These are phyloP conservation scores for Hydrolagus affinis DNA, from an alignment of 2,113 vertebrate genomes.

Conservation along the genomic window DNA sequence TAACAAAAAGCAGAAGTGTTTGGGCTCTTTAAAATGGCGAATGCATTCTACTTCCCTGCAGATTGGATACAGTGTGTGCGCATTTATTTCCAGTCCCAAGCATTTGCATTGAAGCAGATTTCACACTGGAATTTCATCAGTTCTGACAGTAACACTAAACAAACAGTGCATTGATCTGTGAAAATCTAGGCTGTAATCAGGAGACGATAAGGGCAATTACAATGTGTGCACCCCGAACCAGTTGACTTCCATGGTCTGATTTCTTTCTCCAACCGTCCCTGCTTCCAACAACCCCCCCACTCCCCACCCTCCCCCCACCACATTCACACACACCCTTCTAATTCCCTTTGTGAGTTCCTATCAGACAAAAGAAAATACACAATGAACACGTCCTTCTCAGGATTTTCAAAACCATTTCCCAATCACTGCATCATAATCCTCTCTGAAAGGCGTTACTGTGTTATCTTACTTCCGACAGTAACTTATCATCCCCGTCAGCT, in stretches of 20 bases:
- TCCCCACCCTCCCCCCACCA: background rate
- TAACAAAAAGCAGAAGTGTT: background rate
- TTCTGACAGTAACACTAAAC: conserved; percentile 1
- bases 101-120: conserved; percentile 9
- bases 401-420: background rate
- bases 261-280: background rate
- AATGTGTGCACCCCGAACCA: background rate
- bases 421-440: conserved; percentile 28
- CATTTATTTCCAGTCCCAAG: background rate
- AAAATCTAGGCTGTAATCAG: conserved; percentile 14
- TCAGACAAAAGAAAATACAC: conserved; percentile 7
- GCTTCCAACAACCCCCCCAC: too few relatives aligned
- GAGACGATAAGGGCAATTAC: conserved; percentile 2
- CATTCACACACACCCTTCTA: background rate
- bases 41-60: background rate
- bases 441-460: conserved; percentile 1
- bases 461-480: conserved; percentile 29
- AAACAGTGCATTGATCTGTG: conserved; percentile 9
- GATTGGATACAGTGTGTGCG: background rate
- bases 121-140: background rate
- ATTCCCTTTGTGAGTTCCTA: background rate
- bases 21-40: background rate
- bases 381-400: background rate
- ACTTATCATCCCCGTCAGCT: background rate
- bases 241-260: background rate